Evolutionary conservation across 2,797 vertebrate species (phyloP), one percentile per base, ranked within the genome.

Genomic region (Chanos chanos): DNA sequence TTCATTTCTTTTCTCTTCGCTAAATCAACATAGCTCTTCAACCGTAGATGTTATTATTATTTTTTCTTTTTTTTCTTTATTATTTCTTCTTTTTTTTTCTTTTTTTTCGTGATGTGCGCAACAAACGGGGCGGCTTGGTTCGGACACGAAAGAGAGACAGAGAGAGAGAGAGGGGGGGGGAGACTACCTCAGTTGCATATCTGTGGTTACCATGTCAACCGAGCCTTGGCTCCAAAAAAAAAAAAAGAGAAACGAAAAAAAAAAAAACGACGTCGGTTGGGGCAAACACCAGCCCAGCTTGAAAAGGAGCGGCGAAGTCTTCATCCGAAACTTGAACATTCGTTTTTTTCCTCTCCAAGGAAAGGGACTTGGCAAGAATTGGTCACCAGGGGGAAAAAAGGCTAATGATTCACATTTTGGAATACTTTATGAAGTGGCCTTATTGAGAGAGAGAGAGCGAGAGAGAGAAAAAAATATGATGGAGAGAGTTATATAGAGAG

Each of bases 391-490:
- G 84, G 89, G 83, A 64, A 37, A 41, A 55, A 74, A 66, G 65
- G 80, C 84, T 89, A 89, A 85, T 82, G 83, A 86, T 92, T 90
- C 91, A 86, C 86, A 81, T 83, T 86, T 80, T 80, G 82, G 90
- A 83, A 86, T 89, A 89, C 89, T 92, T 73, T 83, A 87, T 89
- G 88, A 97, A 95, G 95, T 98, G 94, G 93, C 95, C 94, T 97
- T 97, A 97, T 89, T 88, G 86, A 85, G 70, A 81, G 52, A 48
- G 15, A 37, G 30, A 47, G 45, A 39, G 27, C 18, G 22, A 39
- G 49, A 49, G 59, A 47, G 19, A 51, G 18, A 62, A 45, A 30
- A 16, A 3, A 59, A 55, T 52, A 54, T 57, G 10, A 68, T 44
- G 37, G 39, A 74, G 52, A 56, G 53, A 49, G 70, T 64, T 47